A percentile compares a stretch with the other conserved stretches of the same genome.
Conservation (phyloP, 2,797 vertebrate genomes). For the Cuniculus paca region DNA sequence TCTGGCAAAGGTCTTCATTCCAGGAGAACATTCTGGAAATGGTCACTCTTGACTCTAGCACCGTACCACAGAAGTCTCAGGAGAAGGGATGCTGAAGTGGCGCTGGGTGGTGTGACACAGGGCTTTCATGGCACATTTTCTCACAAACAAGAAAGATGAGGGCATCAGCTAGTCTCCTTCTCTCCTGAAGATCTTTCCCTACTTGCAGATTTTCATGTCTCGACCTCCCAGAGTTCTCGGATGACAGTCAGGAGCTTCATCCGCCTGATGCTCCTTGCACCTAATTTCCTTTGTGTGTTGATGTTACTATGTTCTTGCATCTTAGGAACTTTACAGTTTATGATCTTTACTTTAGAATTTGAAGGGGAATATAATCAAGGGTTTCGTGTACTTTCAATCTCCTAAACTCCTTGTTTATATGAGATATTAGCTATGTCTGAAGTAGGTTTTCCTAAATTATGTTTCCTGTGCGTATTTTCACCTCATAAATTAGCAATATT, state of each 20-base stretch:
- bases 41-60: not conserved
- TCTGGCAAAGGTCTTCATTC: not conserved
- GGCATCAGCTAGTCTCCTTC: not conserved
- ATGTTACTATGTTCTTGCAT: not conserved
- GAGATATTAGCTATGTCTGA: constrained; percentile 7
- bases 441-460: not conserved
- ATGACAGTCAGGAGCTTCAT: too few relatives aligned
- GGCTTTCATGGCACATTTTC: not conserved
- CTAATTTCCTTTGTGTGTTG: not conserved
- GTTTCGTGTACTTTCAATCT: not conserved
- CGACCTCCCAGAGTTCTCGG: not conserved
- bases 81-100: not conserved
- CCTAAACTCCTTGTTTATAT: constrained; percentile 29
- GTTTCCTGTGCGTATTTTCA: not conserved
- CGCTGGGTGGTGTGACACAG: not conserved
- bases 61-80: not conserved
- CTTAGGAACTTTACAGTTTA: not conserved
- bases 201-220: not conserved
- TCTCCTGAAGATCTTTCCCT: not conserved
- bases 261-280: not conserved
- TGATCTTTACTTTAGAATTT: not conserved
- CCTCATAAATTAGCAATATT: not conserved
- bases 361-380: not conserved
- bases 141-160: not conserved
- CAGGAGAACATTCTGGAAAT: not conserved